Evolutionary conservation across 2,113 vertebrate species (phyloP), one percentile per base, ranked within the genome.

Genomic region (Orycteropus afer): DNA sequence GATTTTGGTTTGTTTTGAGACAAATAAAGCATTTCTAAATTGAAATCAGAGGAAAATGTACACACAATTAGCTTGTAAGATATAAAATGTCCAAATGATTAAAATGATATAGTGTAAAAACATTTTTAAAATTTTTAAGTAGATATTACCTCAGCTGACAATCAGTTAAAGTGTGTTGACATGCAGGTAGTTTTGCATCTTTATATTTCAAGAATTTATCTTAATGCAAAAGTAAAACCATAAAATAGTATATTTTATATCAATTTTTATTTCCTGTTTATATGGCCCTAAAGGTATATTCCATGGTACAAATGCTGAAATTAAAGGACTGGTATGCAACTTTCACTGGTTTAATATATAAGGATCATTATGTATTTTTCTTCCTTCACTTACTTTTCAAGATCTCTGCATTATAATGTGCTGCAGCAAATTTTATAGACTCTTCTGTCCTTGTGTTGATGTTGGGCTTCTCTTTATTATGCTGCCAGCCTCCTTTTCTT

Each of bases 401-500:
- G 90, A 99, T 98, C 79, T 99, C 99, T 96, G 99, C 96, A 96
- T 99, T 99, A 97, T 99, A 99, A 94, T 99, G 98, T 67, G 99
- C 99, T 80, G 99, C 99, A 0, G 99, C 99, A 93, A 99, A 99
- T 91, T 98, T 98, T 92, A 98, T 47, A 47, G 98, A 98, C 96
- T 99, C 99, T 45, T 99, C 99, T 76, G 98, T 97, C 95, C 97
- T 98, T 11, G 98, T 95, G 78, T 98, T 98, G 90, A 96, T 95
- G 76, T 92, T 97, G 92, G 97, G 76, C 45, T 97, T 98, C 22
- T 98, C 98, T 81, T 94, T 97, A 93, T 63, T 96, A 45, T 98
- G 97, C 7, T 98, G 98, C 97, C 98, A 98, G 82, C 98, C 96
- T 23, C 98, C 98, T 97, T 94, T 98, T 96, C 99, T 99, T 83